These are phyloP conservation scores for Carposina sasakii DNA, from an alignment of 1,140 invertebrate species.

Conservation along the genomic window DNA sequence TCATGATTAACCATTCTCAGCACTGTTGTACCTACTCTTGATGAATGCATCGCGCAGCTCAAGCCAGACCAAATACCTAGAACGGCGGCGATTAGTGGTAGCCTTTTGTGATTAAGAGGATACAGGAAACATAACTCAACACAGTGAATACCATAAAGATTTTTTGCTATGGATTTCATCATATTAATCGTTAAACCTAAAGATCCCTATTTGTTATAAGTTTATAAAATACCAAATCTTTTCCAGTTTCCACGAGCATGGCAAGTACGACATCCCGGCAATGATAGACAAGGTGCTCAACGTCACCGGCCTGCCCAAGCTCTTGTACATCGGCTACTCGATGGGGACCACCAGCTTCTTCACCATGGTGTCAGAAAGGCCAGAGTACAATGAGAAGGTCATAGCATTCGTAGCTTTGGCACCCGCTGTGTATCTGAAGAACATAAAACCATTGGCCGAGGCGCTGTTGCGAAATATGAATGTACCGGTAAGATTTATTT, in stretches of 20 bases:
- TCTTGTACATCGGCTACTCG: conserved; percentile 75
- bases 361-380: conserved; percentile 73
- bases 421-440: conserved; percentile 54
- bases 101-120: too few relatives aligned
- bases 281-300: conserved; percentile 77
- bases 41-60: too few relatives aligned
- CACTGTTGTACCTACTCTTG: too few relatives aligned
- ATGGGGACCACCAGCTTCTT: conserved; percentile 78
- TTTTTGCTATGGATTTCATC: too few relatives aligned
- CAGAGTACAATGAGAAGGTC: conserved; percentile 74
- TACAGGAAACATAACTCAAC: too few relatives aligned
- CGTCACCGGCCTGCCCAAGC: conserved; percentile 65
- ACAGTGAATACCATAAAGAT: too few relatives aligned
- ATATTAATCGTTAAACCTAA: too few relatives aligned
- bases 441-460: conserved; percentile 28
- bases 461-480: not conserved
- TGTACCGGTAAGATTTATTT: conserved; percentile 1
- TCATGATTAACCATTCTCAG: too few relatives aligned
- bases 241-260: conserved; percentile 54
- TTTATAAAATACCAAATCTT: not conserved
- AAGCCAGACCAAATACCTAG: too few relatives aligned
- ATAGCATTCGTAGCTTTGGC: conserved; percentile 58
- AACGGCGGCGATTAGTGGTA: too few relatives aligned
- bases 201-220: too few relatives aligned
- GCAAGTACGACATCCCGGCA: conserved; percentile 78